Evolutionary conservation across 2,888 invertebrate genomes (phyloP).

Genomic region (Ischnura elegans): DNA sequence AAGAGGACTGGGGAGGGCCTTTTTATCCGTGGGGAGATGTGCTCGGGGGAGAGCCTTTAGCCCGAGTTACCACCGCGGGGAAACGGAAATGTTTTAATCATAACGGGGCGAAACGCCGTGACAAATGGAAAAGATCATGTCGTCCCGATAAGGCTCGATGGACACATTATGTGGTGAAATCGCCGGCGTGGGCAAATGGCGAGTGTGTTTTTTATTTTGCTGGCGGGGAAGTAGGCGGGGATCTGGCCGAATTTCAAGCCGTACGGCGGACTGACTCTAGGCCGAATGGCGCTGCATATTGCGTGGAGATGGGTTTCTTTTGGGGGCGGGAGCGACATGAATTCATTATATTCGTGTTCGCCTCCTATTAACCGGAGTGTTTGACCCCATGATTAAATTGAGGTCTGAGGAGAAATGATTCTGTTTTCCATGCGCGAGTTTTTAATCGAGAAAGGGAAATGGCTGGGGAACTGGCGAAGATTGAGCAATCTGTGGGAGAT

Average conservation of each 20-base stretch:
- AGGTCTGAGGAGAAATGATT: not conserved
- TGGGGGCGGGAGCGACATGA: not conserved
- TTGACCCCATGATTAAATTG: constrained; percentile 13
- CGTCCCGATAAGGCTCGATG: not conserved
- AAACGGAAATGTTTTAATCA: constrained; percentile 24
- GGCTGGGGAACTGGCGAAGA: not conserved
- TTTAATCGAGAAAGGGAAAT: not conserved
- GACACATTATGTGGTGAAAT: not conserved
- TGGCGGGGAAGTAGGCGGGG: not conserved
- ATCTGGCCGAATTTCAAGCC: not conserved
- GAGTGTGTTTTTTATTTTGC: not conserved
- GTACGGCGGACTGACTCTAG: no score
- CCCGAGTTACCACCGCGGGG: not conserved
- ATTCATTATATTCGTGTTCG: constrained; percentile 15
- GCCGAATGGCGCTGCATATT: not conserved
- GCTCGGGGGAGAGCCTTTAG: not conserved
- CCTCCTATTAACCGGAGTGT: not conserved
- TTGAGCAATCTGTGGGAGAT: not conserved
- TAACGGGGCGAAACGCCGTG: not conserved
- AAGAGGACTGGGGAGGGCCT: not conserved
- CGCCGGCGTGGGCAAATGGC: not conserved
- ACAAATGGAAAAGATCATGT: constrained; percentile 29
- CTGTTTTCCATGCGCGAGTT: not conserved
- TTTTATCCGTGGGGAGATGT: no score
- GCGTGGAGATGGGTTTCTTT: not conserved